Conservation (phyloP, 2,888 invertebrate genomes). For the Deroplatys truncata region DNA sequence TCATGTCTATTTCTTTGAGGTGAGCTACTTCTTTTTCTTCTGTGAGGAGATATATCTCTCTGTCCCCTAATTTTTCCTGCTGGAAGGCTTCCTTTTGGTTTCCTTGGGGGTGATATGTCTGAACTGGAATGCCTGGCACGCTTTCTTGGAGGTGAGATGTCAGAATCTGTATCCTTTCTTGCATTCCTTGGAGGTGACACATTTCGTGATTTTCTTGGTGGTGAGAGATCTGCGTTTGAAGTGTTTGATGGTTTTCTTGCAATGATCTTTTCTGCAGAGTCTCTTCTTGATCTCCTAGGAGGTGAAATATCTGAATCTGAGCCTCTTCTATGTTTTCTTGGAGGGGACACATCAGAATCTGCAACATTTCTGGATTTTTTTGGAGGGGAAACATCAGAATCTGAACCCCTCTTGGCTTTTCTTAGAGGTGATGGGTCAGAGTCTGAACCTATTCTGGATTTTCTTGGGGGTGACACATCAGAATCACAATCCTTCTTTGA, state of each 20-base stretch:
- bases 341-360: background rate
- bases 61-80: background rate
- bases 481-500: slow-evolving; percentile 9
- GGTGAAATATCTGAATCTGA: background rate
- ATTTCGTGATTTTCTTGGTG: background rate
- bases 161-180: slow-evolving; percentile 9
- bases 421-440: background rate
- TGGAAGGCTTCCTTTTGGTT: background rate
- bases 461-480: slow-evolving; percentile 16
- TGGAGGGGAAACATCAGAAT: slow-evolving; percentile 15
- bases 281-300: background rate
- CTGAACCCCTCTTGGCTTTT: background rate
- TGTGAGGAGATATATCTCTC: background rate
- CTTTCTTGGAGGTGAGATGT: background rate
- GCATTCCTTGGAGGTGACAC: background rate
- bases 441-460: background rate
- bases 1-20: background rate
- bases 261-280: background rate
- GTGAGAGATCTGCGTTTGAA: background rate
- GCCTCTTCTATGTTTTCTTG: background rate
- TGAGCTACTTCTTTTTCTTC: background rate
- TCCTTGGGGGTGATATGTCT: slow-evolving; percentile 6
- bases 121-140: background rate
- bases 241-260: background rate
- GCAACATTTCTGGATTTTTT: background rate